Percentiles rank a stretch among this genome's conserved stretches.
These are phyloP conservation scores for human (Homo sapiens) DNA, from an alignment of 2,113 vertebrate species.

Conservation along the genomic window DNA sequence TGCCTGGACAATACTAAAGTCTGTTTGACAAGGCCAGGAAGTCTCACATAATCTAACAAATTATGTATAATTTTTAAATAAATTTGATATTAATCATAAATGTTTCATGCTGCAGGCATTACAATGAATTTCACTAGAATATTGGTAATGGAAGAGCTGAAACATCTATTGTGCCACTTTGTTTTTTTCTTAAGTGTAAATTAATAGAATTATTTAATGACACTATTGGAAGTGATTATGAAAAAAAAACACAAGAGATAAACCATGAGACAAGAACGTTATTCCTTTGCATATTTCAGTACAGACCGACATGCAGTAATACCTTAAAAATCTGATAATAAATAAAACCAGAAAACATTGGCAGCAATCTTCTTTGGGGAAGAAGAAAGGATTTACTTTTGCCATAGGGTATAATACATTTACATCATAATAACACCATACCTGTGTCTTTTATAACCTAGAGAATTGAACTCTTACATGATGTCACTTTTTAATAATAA, in stretches of 20 bases:
- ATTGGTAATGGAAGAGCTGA: not conserved
- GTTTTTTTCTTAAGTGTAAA: not conserved
- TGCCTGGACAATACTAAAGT: not conserved
- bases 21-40: not conserved
- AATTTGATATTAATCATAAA: not conserved
- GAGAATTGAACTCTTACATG: not conserved
- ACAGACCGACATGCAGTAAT: not conserved
- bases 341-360: not conserved
- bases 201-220: not conserved
- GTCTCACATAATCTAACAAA: not conserved
- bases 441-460: not conserved
- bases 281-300: not conserved
- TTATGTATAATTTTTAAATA: not conserved
- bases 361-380: not conserved
- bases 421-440: not conserved
- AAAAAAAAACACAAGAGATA: not conserved
- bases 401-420: not conserved
- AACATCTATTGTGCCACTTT: not conserved
- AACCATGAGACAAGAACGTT: not conserved
- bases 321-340: not conserved
- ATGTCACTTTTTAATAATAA: slow-evolving; percentile 49
- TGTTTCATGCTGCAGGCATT: rapidly evolving
- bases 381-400: not conserved
- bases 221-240: not conserved
- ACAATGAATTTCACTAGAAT: not conserved